These are phyloP conservation scores for Diachasmimorpha longicaudata DNA, from an alignment of 1,140 invertebrate species.

Conservation along the genomic window DNA sequence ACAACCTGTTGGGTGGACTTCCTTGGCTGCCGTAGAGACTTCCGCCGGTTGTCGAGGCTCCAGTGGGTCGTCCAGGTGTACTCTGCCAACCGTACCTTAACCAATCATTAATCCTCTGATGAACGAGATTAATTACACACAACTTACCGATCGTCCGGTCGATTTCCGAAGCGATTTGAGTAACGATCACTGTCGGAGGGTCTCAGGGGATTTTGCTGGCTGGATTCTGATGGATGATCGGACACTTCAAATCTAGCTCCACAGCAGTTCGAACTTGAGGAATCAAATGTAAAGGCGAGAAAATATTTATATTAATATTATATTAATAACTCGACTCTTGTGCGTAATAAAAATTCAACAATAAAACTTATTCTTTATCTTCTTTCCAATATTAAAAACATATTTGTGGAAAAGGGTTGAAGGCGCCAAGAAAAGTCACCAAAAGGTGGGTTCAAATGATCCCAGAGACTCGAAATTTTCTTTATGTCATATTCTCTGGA, in stretches of 20 bases:
- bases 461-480: too few species aligned
- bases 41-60: not conserved
- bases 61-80: constrained; percentile 9
- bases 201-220: constrained; percentile 18
- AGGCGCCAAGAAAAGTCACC: too few species aligned
- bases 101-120: not conserved
- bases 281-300: constrained; percentile 13
- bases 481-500: too few species aligned
- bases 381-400: too few species aligned
- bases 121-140: not conserved
- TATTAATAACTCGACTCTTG: too few species aligned
- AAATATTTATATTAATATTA: not conserved
- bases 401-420: too few species aligned
- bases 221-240: constrained; percentile 25
- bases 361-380: too few species aligned
- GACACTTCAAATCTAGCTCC: constrained; percentile 34
- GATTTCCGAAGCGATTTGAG: constrained; percentile 31
- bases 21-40: constrained; percentile 19
- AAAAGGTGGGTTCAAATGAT: too few species aligned
- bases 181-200: constrained; percentile 26
- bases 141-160: constrained; percentile 41
- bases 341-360: too few species aligned
- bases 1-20: constrained; percentile 21
- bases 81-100: constrained; percentile 41
- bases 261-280: constrained; percentile 44